A percentile compares a stretch with the other conserved stretches of the same genome.
These are phyloP conservation scores for Xanthia togata DNA, from an alignment of 2,888 invertebrate species.

Conservation along the genomic window DNA sequence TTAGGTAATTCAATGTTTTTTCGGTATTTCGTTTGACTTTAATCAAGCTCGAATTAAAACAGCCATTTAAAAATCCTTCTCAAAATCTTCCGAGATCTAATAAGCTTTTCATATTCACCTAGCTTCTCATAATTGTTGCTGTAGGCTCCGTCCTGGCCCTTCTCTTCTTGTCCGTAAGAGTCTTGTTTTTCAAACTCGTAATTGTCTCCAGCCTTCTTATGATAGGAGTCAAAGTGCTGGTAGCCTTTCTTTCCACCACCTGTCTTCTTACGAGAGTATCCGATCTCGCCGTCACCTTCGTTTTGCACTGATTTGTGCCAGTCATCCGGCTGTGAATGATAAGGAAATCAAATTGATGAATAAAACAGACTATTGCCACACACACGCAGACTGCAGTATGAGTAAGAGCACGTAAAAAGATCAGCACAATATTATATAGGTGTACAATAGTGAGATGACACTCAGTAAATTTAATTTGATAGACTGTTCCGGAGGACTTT, in stretches of 20 bases:
- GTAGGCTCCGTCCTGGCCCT: constrained; percentile 86
- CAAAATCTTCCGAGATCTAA: constrained; percentile 78
- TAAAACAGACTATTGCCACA: neutral
- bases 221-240: constrained; percentile 93
- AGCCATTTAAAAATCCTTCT: constrained; percentile 77
- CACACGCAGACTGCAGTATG: neutral
- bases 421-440: neutral
- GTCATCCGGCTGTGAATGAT: constrained; percentile 76
- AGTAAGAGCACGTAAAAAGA: neutral
- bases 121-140: constrained; percentile 82
- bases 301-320: constrained; percentile 91
- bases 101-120: constrained; percentile 79
- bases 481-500: neutral
- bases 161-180: constrained; percentile 91
- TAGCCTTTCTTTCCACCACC: constrained; percentile 93
- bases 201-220: constrained; percentile 93
- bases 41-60: constrained; percentile 59
- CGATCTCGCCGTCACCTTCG: constrained; percentile 92
- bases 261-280: constrained; percentile 91
- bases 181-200: constrained; percentile 93
- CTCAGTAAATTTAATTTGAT: neutral
- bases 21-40: neutral
- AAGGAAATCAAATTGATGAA: constrained; percentile 1
- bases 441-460: neutral
- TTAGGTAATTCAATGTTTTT: neutral